Evolutionary conservation across 2,888 invertebrate species (phyloP).

Genomic region (Mesorhabditis belari): DNA sequence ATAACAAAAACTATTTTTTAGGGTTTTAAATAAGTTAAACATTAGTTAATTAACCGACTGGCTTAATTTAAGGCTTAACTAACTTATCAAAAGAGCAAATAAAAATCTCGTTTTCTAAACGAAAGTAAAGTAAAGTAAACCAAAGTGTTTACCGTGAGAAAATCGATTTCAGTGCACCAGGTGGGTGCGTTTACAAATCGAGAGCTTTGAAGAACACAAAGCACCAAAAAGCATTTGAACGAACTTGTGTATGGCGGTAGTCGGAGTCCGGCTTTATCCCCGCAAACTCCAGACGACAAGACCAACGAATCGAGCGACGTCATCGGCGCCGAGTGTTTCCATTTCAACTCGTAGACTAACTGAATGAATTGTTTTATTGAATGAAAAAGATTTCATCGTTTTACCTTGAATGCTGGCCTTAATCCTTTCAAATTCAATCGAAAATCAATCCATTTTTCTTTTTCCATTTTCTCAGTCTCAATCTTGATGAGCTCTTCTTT

Average conservation of each 20-base stretch:
- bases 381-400: neutral
- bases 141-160: too few species aligned
- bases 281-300: conserved; percentile 12
- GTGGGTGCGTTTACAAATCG: too few species aligned
- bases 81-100: too few species aligned
- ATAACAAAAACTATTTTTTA: too few species aligned
- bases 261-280: neutral
- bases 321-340: conserved; percentile 10
- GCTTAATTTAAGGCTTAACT: too few species aligned
- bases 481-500: conserved; percentile 1
- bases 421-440: conserved; percentile 7
- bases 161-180: too few species aligned
- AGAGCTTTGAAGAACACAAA: too few species aligned
- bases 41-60: too few species aligned
- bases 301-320: conserved; percentile 9
- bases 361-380: neutral
- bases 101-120: too few species aligned
- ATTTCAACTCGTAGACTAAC: conserved; percentile 9
- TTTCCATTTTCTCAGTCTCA: conserved; percentile 1
- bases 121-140: too few species aligned
- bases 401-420: conserved; percentile 15
- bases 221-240: neutral
- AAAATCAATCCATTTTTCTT: conserved; percentile 11
- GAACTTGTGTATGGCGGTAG: neutral
- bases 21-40: too few species aligned